Conservation (phyloP, 2,113 vertebrate species). For the Archilochus colubris region DNA sequence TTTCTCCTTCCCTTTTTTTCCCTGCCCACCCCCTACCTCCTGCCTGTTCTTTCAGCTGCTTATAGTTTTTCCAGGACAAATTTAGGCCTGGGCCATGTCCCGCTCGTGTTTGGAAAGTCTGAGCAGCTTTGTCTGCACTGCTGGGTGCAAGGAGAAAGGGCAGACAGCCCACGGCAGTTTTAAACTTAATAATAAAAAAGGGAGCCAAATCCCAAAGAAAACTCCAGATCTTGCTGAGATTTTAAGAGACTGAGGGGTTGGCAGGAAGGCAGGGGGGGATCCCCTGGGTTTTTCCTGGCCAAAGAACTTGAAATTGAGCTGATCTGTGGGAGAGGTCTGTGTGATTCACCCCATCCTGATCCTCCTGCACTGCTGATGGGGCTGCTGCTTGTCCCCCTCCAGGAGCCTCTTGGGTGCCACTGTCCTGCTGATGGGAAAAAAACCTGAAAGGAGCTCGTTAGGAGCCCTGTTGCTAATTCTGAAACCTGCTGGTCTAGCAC, state of each 20-base stretch:
- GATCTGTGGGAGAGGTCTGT: neutral
- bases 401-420: fast-evolving
- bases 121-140: neutral
- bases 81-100: neutral
- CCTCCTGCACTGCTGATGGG: neutral
- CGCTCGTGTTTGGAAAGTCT: slow-evolving; percentile 49
- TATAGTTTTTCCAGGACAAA: neutral
- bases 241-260: neutral
- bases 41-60: neutral
- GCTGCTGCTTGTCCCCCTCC: neutral
- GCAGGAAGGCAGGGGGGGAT: neutral
- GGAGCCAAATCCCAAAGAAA: slow-evolving; percentile 10
- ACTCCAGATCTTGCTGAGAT: neutral
- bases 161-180: neutral
- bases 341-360: neutral
- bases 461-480: fast-evolving
- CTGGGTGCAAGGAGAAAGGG: neutral
- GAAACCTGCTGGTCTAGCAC: neutral
- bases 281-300: neutral
- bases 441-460: fast-evolving
- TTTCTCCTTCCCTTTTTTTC: fast-evolving
- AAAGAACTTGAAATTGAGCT: neutral
- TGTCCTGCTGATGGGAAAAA: neutral
- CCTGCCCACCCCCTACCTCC: neutral
- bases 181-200: neutral